phyloP scores from a whole-genome alignment of 2,797 vertebrate genomes.

The Gobionotothen gibberifrons region DNA sequence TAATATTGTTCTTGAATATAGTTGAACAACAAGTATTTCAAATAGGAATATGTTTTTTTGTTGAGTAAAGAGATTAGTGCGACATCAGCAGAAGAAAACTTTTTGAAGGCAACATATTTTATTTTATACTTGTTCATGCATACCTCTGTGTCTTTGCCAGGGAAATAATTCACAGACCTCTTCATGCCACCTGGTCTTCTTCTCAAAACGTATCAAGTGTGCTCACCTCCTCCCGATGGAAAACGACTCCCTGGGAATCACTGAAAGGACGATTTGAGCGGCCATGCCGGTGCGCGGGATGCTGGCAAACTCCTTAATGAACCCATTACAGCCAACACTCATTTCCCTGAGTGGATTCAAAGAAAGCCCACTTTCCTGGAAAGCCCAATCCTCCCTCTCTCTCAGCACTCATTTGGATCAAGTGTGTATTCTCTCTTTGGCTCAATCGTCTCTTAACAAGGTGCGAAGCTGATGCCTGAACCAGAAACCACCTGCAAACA shows the following conservation, averaged over 20 bases:
- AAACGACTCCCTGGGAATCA: constrained; percentile 53
- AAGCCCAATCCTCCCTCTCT: constrained; percentile 46
- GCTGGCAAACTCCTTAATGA: constrained; percentile 70
- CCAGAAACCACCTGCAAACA: constrained; percentile 23
- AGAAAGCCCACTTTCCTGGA: constrained; percentile 57
- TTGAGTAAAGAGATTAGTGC: too few species aligned
- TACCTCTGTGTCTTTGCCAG: too few species aligned
- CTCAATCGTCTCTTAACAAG: constrained; percentile 45
- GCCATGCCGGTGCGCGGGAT: constrained; percentile 41
- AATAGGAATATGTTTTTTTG: too few species aligned
- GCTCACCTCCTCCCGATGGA: constrained; percentile 44
- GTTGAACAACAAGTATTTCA: too few species aligned
- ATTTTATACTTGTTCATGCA: too few species aligned
- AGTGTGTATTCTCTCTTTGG: constrained; percentile 43
- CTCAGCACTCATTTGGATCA: constrained; percentile 60
- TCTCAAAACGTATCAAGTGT: constrained; percentile 13
- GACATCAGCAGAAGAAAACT: too few species aligned
- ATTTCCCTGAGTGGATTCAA: constrained; percentile 69
- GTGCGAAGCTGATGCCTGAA: constrained; percentile 38
- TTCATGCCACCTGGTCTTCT: constrained; percentile 27
- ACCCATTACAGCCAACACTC: constrained; percentile 68
- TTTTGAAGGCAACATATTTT: too few species aligned
- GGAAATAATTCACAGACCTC: constrained; percentile 3
- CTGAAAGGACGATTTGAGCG: constrained; percentile 57
- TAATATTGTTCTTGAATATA: too few species aligned